phyloP scores from a whole-genome alignment of 1,140 invertebrate species.

The Bombus waltoni region DNA sequence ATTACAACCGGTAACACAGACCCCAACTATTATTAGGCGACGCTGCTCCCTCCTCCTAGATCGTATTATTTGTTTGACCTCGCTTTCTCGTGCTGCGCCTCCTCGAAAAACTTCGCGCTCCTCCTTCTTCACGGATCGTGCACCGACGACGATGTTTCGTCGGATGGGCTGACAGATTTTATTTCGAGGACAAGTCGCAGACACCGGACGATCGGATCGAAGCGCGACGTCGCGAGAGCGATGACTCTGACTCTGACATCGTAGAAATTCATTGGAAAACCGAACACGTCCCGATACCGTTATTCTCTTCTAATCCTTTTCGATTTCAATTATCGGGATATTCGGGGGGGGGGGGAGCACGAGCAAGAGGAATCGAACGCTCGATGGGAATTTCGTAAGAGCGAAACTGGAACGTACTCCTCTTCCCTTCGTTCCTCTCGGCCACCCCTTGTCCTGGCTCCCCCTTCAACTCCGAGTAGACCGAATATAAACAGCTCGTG shows the following conservation, averaged over 20 bases:
- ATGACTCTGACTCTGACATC: no score
- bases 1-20: conserved; percentile 73
- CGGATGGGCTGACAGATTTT: background rate
- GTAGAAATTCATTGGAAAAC: background rate
- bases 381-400: conserved; percentile 20
- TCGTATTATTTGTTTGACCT: conserved; percentile 77
- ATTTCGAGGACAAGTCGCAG: background rate
- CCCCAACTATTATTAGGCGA: conserved; percentile 74
- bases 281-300: background rate
- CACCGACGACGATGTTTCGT: background rate
- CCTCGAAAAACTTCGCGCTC: conserved; percentile 36
- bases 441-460: background rate
- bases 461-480: conserved; percentile 13
- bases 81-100: conserved; percentile 59
- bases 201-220: background rate
- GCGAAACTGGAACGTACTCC: background rate
- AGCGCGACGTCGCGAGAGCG: no score
- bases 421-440: background rate
- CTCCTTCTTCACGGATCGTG: conserved; percentile 30
- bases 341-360: no score
- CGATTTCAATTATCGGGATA: background rate
- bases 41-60: conserved; percentile 61
- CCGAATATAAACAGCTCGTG: conserved; percentile 68
- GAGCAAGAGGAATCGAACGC: no score
- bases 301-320: background rate